These are phyloP conservation scores for cattle (Bos taurus) DNA, from an alignment of 2,113 vertebrate species.

Conservation along the genomic window ARS-UCD2.0 NC_037334.1:18384001-18384500, in stretches of 20 bases:
- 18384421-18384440: neutral
- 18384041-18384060: neutral
- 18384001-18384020: neutral
- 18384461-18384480: neutral
- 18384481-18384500: too few species aligned
- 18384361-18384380: neutral
- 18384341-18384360: neutral
- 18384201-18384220: too few species aligned
- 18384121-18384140: neutral
- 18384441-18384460: neutral
- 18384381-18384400: neutral
- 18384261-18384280: accelerated
- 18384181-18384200: neutral
- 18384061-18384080: neutral
- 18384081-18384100: neutral
- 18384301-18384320: neutral
- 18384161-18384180: neutral
- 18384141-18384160: neutral
- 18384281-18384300: neutral
- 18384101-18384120: neutral
- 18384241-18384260: neutral
- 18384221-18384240: too few species aligned
- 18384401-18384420: neutral
- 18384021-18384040: neutral
- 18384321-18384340: accelerated